These are phyloP conservation scores for Tichodroma muraria DNA, from an alignment of 2,113 vertebrate species.

Conservation along the genomic window DNA sequence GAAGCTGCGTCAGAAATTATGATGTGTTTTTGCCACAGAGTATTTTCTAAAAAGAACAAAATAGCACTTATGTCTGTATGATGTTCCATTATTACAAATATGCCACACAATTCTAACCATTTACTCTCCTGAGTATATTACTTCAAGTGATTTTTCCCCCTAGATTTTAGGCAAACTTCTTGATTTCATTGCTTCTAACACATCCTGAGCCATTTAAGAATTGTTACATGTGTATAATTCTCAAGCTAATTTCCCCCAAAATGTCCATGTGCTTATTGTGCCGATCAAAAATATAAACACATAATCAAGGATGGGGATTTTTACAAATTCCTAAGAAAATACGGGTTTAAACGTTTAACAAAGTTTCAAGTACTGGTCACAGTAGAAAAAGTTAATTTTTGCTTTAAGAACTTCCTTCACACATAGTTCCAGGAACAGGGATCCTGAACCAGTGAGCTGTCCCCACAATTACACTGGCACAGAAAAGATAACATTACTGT, in stretches of 20 bases:
- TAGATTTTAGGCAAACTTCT: background rate
- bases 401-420: background rate
- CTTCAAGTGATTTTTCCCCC: background rate
- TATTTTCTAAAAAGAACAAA: background rate
- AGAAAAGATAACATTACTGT: background rate
- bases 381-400: background rate
- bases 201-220: background rate
- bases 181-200: background rate
- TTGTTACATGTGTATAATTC: background rate
- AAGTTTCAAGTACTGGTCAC: background rate
- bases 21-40: background rate
- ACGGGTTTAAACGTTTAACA: background rate
- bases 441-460: background rate
- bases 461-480: background rate
- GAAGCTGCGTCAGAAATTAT: background rate
- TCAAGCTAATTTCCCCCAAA: background rate
- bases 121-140: background rate
- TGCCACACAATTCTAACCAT: background rate
- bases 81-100: background rate
- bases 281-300: background rate
- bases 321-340: background rate
- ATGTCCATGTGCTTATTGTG: background rate
- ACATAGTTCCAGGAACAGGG: background rate
- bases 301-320: background rate
- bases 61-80: background rate